Evolutionary conservation across 2,113 vertebrate species (phyloP).

Genomic region (Marmota monax): DNA sequence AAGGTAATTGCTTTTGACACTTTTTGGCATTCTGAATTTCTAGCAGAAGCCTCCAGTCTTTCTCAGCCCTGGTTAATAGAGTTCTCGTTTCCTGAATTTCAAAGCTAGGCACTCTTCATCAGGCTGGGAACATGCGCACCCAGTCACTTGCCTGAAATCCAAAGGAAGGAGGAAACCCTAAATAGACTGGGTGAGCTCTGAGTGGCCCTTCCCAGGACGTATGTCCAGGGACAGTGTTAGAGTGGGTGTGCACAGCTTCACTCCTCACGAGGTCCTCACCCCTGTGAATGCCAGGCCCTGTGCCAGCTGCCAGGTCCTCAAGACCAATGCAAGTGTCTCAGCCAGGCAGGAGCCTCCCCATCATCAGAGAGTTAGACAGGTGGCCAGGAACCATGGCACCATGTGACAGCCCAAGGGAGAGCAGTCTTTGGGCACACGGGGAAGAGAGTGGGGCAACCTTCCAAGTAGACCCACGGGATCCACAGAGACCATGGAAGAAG

Average conservation of each 20-base stretch:
- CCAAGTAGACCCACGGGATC: background rate
- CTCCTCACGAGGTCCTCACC: fast-evolving
- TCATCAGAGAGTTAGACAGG: background rate
- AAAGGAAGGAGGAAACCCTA: background rate
- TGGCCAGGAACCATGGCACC: background rate
- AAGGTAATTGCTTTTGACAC: background rate
- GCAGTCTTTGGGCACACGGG: background rate
- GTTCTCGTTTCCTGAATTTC: background rate
- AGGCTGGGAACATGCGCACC: background rate
- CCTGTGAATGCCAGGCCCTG: background rate
- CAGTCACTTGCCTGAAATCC: background rate
- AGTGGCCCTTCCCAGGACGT: background rate
- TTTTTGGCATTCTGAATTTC: background rate
- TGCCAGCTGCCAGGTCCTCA: background rate
- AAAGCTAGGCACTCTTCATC: background rate
- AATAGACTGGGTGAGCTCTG: background rate
- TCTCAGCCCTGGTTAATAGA: background rate
- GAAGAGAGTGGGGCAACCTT: background rate
- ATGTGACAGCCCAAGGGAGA: background rate
- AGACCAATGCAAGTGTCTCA: background rate
- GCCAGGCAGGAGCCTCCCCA: background rate
- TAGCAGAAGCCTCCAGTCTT: background rate
- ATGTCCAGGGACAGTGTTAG: background rate
- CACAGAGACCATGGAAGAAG: background rate
- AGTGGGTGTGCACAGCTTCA: fast-evolving